Conservation (phyloP, 2,113 vertebrate species). For the Takifugu bimaculatus region DNA sequence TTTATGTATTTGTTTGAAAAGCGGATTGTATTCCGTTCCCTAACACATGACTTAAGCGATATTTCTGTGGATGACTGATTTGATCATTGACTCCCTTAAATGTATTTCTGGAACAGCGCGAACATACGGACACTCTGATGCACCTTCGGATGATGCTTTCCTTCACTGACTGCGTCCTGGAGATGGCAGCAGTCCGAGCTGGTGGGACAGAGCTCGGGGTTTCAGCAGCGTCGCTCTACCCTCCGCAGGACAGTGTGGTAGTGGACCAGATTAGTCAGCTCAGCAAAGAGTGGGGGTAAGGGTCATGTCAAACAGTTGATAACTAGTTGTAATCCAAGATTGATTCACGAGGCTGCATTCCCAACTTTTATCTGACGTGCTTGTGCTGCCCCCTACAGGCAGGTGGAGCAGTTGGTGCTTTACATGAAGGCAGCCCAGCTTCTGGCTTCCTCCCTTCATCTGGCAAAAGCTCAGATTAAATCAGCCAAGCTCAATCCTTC, state of each 20-base stretch:
- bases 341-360: constrained; percentile 11
- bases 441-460: constrained; percentile 90
- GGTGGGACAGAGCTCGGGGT: constrained; percentile 81
- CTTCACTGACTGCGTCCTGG: constrained; percentile 93
- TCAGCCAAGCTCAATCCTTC: constrained; percentile 93
- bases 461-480: constrained; percentile 95
- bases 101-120: constrained; percentile 74
- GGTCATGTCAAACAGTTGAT: background rate
- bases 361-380: background rate
- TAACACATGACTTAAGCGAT: too few species aligned
- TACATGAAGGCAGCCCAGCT: constrained; percentile 97
- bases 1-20: background rate
- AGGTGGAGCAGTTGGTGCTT: constrained; percentile 93
- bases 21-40: too few species aligned
- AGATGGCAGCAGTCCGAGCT: constrained; percentile 83
- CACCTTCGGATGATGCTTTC: constrained; percentile 91
- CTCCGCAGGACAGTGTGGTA: constrained; percentile 91
- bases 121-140: constrained; percentile 92
- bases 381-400: constrained; percentile 72
- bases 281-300: constrained; percentile 97
- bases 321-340: background rate
- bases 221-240: constrained; percentile 84
- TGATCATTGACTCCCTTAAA: background rate
- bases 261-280: constrained; percentile 97
- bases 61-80: background rate